Base-by-base conservation (phyloP, 2,888 invertebrate species). In the Tortrix viridana region DNA sequence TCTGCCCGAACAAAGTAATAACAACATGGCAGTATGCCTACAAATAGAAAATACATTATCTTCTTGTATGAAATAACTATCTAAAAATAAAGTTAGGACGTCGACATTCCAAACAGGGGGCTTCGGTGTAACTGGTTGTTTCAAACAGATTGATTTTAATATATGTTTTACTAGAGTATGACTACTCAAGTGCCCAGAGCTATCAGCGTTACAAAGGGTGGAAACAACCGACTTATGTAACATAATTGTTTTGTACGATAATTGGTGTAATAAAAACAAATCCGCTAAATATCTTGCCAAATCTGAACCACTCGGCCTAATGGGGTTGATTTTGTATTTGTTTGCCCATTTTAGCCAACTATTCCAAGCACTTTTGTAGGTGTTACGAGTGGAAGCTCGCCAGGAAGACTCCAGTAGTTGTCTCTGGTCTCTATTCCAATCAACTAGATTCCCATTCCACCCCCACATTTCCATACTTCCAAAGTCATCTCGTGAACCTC, bases 381-480 rank as follows among this genome's bases (percentile, higher is more conserved):
- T 71, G 37, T 56, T 65, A 38, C 56, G 7, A 5, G 71, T 67
- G 4, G 68, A 68, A 3, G 22, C 2, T n/a, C 70, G 41, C 67
- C 69, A 68, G 16, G 61, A 49, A 3, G 55, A 44, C 49, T 59
- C 47, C 0, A 69, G 50, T 32, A 70, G 53, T 0, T 23, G 5
- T n/a, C 56, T 37, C 32, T 68, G 62, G n/a, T 23, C 23, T 6
- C 6, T 6, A 16, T 65, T 54, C 70, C 70, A 65, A 41, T 26
- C 22, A 12, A 5, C 47, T 55, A 54, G 53, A 43, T 6, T 26
- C 12, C 26, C 41, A 16, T 4, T 3, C 73, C 71, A 72, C 69
- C 70, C 71, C 69, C 71, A 68, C 71, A 64, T 57, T 52, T 71
- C 71, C 72, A 72, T 3, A 65, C 64, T 46, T 67, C 62, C 38